Base-by-base conservation (phyloP, 2,113 vertebrate species). In the Triplophysa dalaica region DNA sequence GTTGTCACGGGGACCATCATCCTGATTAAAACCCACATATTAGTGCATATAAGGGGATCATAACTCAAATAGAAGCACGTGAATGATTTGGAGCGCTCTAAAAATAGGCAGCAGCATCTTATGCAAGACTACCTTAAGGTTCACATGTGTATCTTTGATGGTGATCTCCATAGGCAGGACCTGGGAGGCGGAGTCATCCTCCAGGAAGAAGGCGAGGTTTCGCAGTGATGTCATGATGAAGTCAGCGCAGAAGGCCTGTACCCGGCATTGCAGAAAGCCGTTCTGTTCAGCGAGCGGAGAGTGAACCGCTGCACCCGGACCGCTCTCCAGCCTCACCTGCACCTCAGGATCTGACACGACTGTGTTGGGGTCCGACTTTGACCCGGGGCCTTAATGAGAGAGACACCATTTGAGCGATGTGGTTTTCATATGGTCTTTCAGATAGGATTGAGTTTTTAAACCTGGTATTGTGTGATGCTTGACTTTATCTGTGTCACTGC, bases 111-210 rank as follows among this genome's bases (percentile, higher is more conserved):
- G 2, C 48, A 29, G 33, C 24, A 74, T 52, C n/a, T 29, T 8
- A 29, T 43, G 26, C 84, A 79, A 82, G 91, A 88, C 72, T 93
- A 98, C 98, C 94, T 96, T 96, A 77, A 99, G 86, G 86, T 98
- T 91, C 86, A 99, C 90, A 82, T 90, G 94, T n/a, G 94, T 91
- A 87, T 98, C 95, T 84, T 88, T 94, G 90, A 99, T 88, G 79
- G 94, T 94, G 90, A 99, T 98, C 91, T 95, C 95, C 97, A 99
- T 98, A 73, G 98, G 98, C 91, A 99, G 94, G 76, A 98, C 94
- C 88, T 95, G 93, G 26, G 95, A 91, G 0, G 95, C 88, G 5
- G 93, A 91, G 89, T 97, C 94, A 73, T 98, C 98, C 89, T 98
- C 96, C 85, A 98, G 90, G 91, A 99, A 99, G 89, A 93, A 92